These are phyloP conservation scores for Frankliniella intonsa DNA, from an alignment of 2,888 invertebrate species.

Conservation along the genomic window DNA sequence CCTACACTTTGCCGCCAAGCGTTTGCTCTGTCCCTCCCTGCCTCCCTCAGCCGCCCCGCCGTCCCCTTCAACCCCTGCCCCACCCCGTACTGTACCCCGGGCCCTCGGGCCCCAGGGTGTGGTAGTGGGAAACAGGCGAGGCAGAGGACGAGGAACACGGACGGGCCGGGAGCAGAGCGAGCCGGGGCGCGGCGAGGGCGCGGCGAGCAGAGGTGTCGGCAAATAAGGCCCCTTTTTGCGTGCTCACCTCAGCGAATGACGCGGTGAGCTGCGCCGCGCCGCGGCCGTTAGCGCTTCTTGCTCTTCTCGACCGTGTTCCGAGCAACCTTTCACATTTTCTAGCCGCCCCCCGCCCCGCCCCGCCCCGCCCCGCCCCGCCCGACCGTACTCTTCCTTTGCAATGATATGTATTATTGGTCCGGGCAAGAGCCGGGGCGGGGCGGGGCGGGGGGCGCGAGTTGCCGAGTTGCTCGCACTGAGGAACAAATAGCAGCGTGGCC, in stretches of 20 bases:
- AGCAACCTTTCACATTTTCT: slow-evolving; percentile 2
- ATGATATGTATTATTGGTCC: slow-evolving; percentile 10
- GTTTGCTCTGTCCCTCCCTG: no score
- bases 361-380: neutral
- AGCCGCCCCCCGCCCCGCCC: neutral
- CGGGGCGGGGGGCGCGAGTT: neutral
- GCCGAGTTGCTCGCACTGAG: neutral
- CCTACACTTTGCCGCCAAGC: no score
- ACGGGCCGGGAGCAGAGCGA: no score
- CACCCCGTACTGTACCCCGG: no score
- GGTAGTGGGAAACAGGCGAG: no score
- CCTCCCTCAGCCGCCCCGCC: no score
- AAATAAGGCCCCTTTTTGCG: neutral
- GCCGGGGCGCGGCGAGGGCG: no score
- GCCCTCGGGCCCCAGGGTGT: no score
- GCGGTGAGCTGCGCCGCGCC: neutral
- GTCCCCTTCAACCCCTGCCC: no score
- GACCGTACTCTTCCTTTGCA: neutral
- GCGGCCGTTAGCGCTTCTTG: neutral
- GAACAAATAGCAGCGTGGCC: neutral
- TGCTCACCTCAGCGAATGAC: neutral
- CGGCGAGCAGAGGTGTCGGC: neutral
- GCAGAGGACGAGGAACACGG: no score
- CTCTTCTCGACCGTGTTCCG: no score
- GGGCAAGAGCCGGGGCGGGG: neutral